Base-by-base conservation (phyloP, 2,888 invertebrate species). In the Pseudoips prasinana region DNA sequence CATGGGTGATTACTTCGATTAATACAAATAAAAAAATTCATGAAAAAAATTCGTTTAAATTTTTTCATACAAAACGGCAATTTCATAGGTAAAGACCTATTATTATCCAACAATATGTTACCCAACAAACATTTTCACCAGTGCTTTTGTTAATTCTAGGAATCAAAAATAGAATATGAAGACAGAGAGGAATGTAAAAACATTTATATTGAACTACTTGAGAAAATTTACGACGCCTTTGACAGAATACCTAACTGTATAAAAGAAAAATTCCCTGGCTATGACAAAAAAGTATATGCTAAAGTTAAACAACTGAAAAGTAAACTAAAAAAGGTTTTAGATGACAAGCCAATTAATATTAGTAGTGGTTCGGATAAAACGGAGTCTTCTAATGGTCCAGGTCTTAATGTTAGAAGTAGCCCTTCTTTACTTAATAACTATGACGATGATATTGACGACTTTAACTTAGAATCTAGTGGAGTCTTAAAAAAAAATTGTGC, bases 171-270 rank as follows among this genome's bases (percentile, higher is more conserved):
- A 26, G 43, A 61, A 7, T 32, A 34, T 14, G 38, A 56, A 51
- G 66, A 81, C 7, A 58, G 56, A 38, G 75, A 82, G 8, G 55
- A 72, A 34, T 86, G 82, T 33, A 91, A 90, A 67, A 74, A 78
- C 30, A 82, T 91, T 42, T 91, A 93, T 46, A 79, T 90, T 44
- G 89, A 92, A 54, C 64, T 93, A 22, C 71, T 93, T 57, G 92
- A 93, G 56, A 93, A 91, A 73, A 90, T 92, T 55, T 90, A 87
- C 42, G 75, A 74, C 10, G 91, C 92, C 0, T 90, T 94, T 46
- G 91, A 92, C 50, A 90, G 90, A 73, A 91, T 94, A 51, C 93
- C 93, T 1, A 74, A 90, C 7, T 80, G 89, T 43, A 88, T 92
- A 22, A 90, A 92, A 45, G 85, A 90, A 49, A 86, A 90, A 44